Base-by-base conservation (phyloP, 2,888 invertebrate species). In the Spialia ferax region DNA sequence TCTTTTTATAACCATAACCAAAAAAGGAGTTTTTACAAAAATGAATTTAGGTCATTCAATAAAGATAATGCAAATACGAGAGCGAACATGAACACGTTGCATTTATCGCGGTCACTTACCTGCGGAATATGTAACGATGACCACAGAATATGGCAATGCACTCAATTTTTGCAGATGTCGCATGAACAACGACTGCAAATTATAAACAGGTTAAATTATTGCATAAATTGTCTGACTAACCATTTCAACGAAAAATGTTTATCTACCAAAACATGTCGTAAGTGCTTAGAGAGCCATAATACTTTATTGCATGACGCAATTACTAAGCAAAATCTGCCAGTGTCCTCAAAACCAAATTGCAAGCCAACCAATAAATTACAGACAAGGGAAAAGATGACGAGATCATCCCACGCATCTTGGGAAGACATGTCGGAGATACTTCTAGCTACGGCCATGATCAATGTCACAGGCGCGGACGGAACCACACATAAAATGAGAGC, bases 381-480 rank as follows among this genome's bases (percentile, higher is more conserved):
- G 15, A 11, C 32, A 32, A 32, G 11, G 11, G 32, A 32, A 3
- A 32, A n/a, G 6, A 32, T 29, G 26, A 42, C 48, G 11, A 29
- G 22, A 52, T 52, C 29, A 29, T 55, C 42, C 42, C 66, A 54
- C 13, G 60, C 32, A 22, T 54, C 60, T 29, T 54, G 60, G 54
- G 32, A 29, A 26, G 22, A 61, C 23, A 60, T 55, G 29, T 22
- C 60, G 10, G 62, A 62, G 26, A 68, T 68, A 20, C 35, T 69
- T 38, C 38, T 74, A 66, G 42, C 73, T 5, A 71, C 70, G 0
- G 71, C 70, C 1, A 42, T 62, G 15, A 35, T 70, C 1, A 62
- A 70, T 1, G 69, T 74, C 2, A 56, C 60, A 45, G 61, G 55
- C 20, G 45, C 35, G 2, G 70, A 74, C 45, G 71, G 72, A 0